Evolutionary conservation across 2,113 vertebrate species (phyloP), one percentile per base, ranked within the genome.

Genomic region (Sceloporus tristichus): DNA sequence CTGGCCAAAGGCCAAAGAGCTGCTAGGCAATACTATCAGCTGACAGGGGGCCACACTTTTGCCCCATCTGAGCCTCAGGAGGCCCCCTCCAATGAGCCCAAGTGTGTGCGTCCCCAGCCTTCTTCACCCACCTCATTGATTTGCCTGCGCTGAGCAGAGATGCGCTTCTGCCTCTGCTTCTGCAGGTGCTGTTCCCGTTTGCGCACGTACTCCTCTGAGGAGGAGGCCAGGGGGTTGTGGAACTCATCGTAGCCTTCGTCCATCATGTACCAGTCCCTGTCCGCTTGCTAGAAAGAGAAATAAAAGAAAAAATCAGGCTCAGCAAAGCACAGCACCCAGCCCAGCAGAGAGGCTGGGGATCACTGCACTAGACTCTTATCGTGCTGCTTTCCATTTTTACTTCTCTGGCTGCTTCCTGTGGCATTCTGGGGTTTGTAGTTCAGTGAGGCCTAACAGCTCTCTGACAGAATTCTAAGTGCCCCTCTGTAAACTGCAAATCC

Each of bases 181-280:
- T 99, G 98, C 83, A 99, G 92, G 85, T 98, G 98, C 96, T 99
- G 99, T 94, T 99, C 99, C 84, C 98, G 97, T 92, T 99, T 98
- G 96, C 98, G 98, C 78, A 99, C 94, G 0, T 99, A 99, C 34
- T 99, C 98, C 2, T 99, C 98, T 0, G 99, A 99, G 1, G 98
- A 99, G 78, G 98, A 97, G 10, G 98, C 98, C 95, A 99, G 93
- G 1, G 98, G 98, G 84, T 99, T 99, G 96, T 99, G 98, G 94
- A 98, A 99, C 95, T 99, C 99, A 0, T 99, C 98, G 0, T 98
- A 99, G 21, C 99, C 98, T 92, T 99, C 98, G 0, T 99, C 99
- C 98, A 99, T 99, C 98, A 99, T 99, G 96, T 99, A 99, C 99
- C 99, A 99, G 76, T 99, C 98, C 91, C 98, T 96, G 95, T 99